Base-by-base conservation (phyloP, 1,140 invertebrate species). In the Physella acuta region DNA sequence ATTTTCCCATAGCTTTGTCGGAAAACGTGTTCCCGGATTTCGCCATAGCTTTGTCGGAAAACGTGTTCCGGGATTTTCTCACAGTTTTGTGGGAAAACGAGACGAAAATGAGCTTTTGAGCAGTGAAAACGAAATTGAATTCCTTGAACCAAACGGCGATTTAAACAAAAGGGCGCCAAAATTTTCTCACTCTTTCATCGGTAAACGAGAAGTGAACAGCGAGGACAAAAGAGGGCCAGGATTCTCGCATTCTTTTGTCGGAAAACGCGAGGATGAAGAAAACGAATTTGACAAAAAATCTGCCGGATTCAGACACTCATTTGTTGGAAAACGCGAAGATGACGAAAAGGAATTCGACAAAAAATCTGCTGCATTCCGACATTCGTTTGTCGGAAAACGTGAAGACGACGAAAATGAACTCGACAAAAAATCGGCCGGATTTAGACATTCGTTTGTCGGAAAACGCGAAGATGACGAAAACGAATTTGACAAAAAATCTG, bases 221-320 rank as follows among this genome's bases (percentile, higher is more conserved):
- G 20, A 55, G 24, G 70, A 66, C 0, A 72, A 72, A 56, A 34
- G 71, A 33, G 71, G 49, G 1, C 70, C 70, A 14, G 17, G 61
- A 39, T 71, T 67, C 51, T 26, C 34, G 17, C 68, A 73, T 60
- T 51, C 51, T 5, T 73, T 73, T 65, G 63, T 73, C 1, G 71
- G 71, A 0, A 73, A 73, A 53, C 55, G 71, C 33, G 26, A 44
- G 20, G 39, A 44, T 44, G 8, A 11, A 44, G 39, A 44, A 44
- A 20, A 44, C 39, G n/a, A n/a, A n/a, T n/a, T 65, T 20, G 62
- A 49, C n/a, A 65, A 65, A 53, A 37, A 34, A 34, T 24, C 17
- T 26, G 34, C 37, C 3, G 14, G 36, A 26, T 62, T 44, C 36
- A 37, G 60, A n/a, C 20, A 65, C 20, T 31, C 36, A 3, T 73